Evolutionary conservation across 1,140 invertebrate species (phyloP).

Genomic region (Reticulitermes speratus): DNA sequence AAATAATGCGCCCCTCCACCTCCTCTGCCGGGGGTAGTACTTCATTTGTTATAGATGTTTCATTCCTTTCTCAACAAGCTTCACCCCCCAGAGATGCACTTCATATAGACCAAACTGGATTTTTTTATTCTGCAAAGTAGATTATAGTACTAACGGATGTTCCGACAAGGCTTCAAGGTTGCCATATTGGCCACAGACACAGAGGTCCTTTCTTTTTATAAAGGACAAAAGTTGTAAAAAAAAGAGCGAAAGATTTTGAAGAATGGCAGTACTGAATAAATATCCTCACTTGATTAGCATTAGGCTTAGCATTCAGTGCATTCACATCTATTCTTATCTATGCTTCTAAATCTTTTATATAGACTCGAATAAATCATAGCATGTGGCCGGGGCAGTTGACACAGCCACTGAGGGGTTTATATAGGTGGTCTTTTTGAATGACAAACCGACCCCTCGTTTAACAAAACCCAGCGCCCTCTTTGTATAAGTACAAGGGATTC

Average conservation of each 20-base stretch:
- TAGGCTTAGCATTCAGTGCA: neutral
- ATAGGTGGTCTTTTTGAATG: conserved; percentile 2
- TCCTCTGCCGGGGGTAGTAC: neutral
- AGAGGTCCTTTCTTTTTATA: neutral
- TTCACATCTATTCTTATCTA: neutral
- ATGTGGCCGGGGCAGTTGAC: conserved; percentile 4
- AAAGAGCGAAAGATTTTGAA: neutral
- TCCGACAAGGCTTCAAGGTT: neutral
- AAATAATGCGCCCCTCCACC: neutral
- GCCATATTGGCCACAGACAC: conserved; percentile 12
- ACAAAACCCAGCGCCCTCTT: neutral
- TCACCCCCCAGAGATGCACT: neutral
- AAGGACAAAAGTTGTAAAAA: neutral
- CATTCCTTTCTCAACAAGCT: neutral
- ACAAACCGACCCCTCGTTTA: conserved; percentile 7
- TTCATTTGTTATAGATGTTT: conserved; percentile 15
- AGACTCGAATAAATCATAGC: conserved; percentile 2
- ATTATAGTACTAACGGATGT: neutral
- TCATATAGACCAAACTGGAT: neutral
- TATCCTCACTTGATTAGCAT: conserved; percentile 6
- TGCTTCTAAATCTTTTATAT: conserved; percentile 9
- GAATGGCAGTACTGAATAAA: neutral
- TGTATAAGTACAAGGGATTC: neutral
- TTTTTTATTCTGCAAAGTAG: conserved; percentile 14
- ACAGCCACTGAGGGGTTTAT: neutral